Percentiles rank a stretch among this genome's conserved stretches.
These are phyloP conservation scores for Urophycis tenuis DNA, from an alignment of 2,797 vertebrate species.

Conservation along the genomic window DNA sequence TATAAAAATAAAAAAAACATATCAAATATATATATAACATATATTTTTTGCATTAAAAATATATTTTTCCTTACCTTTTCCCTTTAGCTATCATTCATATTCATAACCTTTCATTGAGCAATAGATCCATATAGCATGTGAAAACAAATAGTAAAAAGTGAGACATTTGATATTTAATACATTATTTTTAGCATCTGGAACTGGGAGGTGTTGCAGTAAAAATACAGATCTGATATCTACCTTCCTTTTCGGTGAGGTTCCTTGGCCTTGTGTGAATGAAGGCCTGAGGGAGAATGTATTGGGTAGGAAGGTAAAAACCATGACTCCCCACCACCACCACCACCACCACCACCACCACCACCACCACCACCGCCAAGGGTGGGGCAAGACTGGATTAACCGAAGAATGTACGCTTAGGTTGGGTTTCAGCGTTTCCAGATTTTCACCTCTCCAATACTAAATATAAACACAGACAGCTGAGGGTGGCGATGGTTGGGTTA, in stretches of 20 bases:
- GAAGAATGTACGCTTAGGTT: constrained; percentile 29
- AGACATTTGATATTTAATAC: background rate
- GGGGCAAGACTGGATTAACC: background rate
- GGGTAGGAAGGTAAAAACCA: background rate
- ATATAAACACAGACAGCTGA: constrained; percentile 71
- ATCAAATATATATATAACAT: too few relatives aligned
- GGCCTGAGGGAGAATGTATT: background rate
- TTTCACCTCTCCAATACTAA: constrained; percentile 51
- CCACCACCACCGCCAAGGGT: background rate
- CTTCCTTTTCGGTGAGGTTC: background rate
- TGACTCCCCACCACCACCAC: background rate
- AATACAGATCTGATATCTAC: background rate
- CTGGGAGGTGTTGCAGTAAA: constrained; percentile 21
- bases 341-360: background rate
- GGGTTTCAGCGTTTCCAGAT: constrained; percentile 50
- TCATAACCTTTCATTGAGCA: background rate
- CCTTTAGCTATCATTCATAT: too few relatives aligned
- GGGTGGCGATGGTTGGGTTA: constrained; percentile 47
- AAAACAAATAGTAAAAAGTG: background rate
- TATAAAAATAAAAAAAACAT: background rate
- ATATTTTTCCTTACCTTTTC: too few relatives aligned
- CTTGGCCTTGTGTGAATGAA: background rate
- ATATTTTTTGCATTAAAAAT: too few relatives aligned
- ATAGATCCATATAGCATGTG: background rate
- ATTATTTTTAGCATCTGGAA: constrained; percentile 9